A percentile compares a stretch with the other conserved stretches of the same genome.
Conservation (phyloP, 2,888 invertebrate species). For the Sminthurinus aureus region DNA sequence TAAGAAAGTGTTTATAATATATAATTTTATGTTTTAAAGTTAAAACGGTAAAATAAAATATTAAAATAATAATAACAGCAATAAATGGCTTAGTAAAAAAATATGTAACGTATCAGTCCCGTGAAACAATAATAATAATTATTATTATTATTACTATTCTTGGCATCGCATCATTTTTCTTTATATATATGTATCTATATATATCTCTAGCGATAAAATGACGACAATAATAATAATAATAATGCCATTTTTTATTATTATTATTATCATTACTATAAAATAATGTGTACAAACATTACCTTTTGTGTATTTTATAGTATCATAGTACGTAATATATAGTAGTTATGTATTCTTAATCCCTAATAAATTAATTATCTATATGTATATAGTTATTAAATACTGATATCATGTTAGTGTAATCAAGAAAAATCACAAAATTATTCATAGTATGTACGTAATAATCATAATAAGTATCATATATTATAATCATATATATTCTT, state of each 20-base stretch:
- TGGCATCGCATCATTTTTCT: not conserved
- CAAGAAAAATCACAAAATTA: constrained; percentile 18
- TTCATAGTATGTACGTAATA: not conserved
- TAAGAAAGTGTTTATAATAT: not conserved
- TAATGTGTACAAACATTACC: too few species aligned
- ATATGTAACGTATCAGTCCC: constrained; percentile 11
- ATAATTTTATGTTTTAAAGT: not conserved
- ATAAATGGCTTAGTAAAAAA: constrained; percentile 17
- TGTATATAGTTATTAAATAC: not conserved
- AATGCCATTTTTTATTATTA: too few species aligned
- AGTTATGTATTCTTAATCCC: not conserved
- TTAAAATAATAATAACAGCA: too few species aligned
- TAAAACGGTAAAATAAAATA: too few species aligned
- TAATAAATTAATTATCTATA: not conserved
- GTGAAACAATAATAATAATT: too few species aligned
- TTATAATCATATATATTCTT: not conserved
- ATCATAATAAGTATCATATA: not conserved
- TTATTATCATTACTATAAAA: too few species aligned
- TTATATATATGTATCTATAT: not conserved
- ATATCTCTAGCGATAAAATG: too few species aligned
- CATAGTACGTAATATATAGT: not conserved
- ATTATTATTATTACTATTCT: too few species aligned
- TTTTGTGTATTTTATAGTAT: too few species aligned
- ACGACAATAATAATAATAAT: too few species aligned
- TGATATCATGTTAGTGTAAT: constrained; percentile 8